Evolutionary conservation across 2,113 vertebrate species (phyloP), one percentile per base, ranked within the genome.

Genomic region (Gracilinanus agilis): DNA sequence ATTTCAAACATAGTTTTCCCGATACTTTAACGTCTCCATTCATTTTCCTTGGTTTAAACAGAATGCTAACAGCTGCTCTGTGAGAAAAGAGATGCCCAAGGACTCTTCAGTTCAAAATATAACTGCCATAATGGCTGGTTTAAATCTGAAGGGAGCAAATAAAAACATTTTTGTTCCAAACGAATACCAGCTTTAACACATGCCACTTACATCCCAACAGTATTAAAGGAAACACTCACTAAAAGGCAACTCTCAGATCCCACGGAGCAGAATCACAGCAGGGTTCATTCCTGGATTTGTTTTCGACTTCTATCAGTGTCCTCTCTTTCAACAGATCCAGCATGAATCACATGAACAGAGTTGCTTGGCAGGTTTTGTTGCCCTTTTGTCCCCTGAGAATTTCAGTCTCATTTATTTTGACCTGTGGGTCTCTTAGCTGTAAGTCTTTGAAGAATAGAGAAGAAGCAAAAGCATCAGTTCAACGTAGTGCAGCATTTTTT

Each of bases 281-380:
- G 49, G 9, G 0, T 53, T 54, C 40, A 2, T 4, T n/a, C n/a
- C 40, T 12, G 1, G 29, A 13, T 24, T 0, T 40, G 83, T 3
- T 44, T 44, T 24, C 53, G 61, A 49, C 49, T 91, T 56, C 88
- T 40, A 1, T 49, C 83, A 8, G 25, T 0, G 9, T 93, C 91
- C 24, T 3, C 4, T 44, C 53, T 21, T 3, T 4, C 88, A 23
- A 92, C 0, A 24, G 3, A 89, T 54, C 49, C 58, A 0, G 61
- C 54, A 49, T 0, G 16, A 55, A 16, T 94, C 91, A 88, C 90
- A 19, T 24, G 16, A 90, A 75, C 56, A 24, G 92, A 90, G 93
- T 90, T 75, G 67, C 93, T 91, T 54, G 94, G 95, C 93, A 95
- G 89, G 83, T 95, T 23, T 88, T 53, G 23, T 91, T 54, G 25